phyloP scores from a whole-genome alignment of 2,888 invertebrate species.

The Diarsia mendica region DNA sequence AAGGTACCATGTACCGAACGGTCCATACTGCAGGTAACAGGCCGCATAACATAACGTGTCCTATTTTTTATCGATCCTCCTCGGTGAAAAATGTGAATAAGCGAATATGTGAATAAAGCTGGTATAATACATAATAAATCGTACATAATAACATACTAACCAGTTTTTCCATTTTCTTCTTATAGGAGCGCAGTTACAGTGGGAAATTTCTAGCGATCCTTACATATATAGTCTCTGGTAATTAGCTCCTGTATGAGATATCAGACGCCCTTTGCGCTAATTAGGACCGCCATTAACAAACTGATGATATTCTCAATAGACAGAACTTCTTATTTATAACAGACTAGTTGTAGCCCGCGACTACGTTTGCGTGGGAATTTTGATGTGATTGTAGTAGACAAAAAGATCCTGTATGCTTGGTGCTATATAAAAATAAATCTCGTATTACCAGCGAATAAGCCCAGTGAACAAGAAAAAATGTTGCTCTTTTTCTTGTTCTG shows the following conservation, averaged over 20 bases:
- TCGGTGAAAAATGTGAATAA: background rate
- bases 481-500: background rate
- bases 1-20: background rate
- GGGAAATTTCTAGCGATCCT: background rate
- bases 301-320: constrained; percentile 23
- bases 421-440: background rate
- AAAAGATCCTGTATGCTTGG: background rate
- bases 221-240: constrained; percentile 49
- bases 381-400: too few relatives aligned
- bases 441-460: background rate
- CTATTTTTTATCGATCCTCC: background rate
- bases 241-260: constrained; percentile 53
- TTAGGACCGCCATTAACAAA: constrained; percentile 56
- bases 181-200: background rate
- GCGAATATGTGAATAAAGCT: background rate
- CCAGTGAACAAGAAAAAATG: background rate
- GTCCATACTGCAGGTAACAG: background rate
- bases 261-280: constrained; percentile 39
- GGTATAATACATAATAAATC: background rate
- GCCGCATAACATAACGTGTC: background rate
- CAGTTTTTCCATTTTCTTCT: constrained; percentile 48
- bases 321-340: background rate
- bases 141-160: constrained; percentile 52
- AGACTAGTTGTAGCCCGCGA: too few relatives aligned
- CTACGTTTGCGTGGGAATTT: too few relatives aligned